A percentile compares a stretch with the other conserved stretches of the same genome.
Evolutionary conservation across 92 coral and sea anemone species (phyloP).

Genomic region (Meandrina meandrites): DNA sequence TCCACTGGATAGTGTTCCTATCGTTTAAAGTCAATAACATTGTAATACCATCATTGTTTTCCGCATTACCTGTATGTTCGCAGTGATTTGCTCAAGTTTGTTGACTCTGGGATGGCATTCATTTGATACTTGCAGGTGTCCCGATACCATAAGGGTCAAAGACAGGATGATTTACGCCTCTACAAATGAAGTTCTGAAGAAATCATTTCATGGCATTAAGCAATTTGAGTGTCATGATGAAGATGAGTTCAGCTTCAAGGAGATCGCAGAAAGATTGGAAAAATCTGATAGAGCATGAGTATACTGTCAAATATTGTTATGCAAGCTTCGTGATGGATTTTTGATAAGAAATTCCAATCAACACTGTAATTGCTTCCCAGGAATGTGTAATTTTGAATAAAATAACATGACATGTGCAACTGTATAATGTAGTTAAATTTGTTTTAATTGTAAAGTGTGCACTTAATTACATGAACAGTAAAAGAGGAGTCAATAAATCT

Average conservation of each 20-base stretch:
- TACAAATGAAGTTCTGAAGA: neutral
- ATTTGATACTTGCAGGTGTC: slow-evolving; percentile 16
- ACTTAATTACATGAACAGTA: too few relatives aligned
- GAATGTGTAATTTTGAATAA: neutral
- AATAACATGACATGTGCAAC: neutral
- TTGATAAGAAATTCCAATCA: neutral
- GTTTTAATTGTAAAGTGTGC: neutral
- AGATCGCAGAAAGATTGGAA: neutral
- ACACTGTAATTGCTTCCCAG: neutral
- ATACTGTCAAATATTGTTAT: neutral
- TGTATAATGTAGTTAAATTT: neutral
- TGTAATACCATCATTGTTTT: too few relatives aligned
- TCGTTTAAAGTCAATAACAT: too few relatives aligned
- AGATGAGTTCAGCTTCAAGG: neutral
- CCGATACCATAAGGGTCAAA: neutral
- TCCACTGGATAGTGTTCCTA: too few relatives aligned
- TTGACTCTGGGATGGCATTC: too few relatives aligned
- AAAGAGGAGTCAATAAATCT: neutral
- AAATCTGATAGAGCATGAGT: slow-evolving; percentile 2
- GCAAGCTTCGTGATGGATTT: neutral
- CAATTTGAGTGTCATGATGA: slow-evolving; percentile 16
- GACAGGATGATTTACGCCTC: slow-evolving; percentile 30
- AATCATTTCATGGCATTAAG: neutral
- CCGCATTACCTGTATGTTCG: too few relatives aligned
- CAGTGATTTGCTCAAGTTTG: too few relatives aligned